Evolutionary conservation across 2,797 vertebrate genomes (phyloP).

Genomic region (Psittacula echo): DNA sequence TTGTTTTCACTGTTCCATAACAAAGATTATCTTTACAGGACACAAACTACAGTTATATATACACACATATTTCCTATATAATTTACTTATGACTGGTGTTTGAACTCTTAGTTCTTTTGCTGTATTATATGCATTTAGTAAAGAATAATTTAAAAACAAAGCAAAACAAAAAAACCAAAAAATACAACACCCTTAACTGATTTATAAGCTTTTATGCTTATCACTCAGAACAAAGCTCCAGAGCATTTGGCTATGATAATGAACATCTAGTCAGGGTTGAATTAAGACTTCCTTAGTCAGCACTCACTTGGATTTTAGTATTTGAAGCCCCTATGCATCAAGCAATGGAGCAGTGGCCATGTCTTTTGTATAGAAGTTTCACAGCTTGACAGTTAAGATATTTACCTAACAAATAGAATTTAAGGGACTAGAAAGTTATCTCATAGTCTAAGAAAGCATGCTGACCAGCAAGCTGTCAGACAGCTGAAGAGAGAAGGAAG

Average conservation of each 20-base stretch:
- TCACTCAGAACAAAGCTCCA: neutral
- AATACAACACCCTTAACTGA: neutral
- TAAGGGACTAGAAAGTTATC: neutral
- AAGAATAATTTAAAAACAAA: neutral
- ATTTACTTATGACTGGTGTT: constrained; percentile 28
- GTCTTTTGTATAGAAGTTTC: neutral
- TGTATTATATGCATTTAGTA: neutral
- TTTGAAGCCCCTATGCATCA: neutral
- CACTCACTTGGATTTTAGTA: neutral
- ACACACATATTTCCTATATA: neutral
- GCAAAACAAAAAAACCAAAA: accelerated
- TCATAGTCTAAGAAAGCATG: neutral
- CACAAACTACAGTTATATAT: constrained; percentile 5
- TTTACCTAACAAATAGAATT: neutral
- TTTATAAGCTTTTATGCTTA: constrained; percentile 32
- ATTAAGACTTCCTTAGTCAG: neutral
- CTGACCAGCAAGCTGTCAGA: neutral
- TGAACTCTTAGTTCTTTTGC: constrained; percentile 22
- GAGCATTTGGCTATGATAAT: neutral
- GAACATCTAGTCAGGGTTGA: neutral
- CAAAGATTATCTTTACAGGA: constrained; percentile 38
- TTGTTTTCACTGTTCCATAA: constrained; percentile 43
- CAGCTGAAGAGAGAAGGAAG: neutral
- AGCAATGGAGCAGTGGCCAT: neutral
- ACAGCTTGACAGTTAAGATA: neutral